Evolutionary conservation across 2,888 invertebrate species (phyloP).

Genomic region (Petrolisthes cinctipes): DNA sequence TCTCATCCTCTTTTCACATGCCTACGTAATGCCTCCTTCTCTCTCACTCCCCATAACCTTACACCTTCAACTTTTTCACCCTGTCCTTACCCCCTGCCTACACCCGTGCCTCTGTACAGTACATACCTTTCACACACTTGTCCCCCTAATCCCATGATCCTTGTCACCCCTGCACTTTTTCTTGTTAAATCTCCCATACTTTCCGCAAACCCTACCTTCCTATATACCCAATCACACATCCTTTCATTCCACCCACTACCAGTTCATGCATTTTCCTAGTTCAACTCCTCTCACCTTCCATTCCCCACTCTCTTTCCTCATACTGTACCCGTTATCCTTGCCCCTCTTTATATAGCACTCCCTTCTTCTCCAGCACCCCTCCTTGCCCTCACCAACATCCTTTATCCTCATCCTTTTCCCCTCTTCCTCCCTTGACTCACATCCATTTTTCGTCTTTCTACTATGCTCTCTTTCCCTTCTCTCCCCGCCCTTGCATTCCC

Average conservation of each 20-base stretch:
- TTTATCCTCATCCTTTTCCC: background rate
- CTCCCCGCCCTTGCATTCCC: background rate
- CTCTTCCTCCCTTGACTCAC: background rate
- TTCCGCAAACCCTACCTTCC: too few species aligned
- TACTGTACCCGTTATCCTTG: too few species aligned
- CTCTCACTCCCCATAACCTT: too few species aligned
- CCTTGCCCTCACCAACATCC: background rate
- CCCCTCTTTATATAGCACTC: background rate
- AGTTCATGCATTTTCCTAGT: background rate
- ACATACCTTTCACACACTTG: too few species aligned
- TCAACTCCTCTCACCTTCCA: background rate
- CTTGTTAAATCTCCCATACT: too few species aligned
- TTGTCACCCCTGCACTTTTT: too few species aligned
- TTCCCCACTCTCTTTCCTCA: background rate
- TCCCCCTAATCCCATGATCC: too few species aligned
- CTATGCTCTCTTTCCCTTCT: background rate
- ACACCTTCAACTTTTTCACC: conserved; percentile 1
- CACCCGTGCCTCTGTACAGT: too few species aligned
- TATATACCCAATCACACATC: background rate
- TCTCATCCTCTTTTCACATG: too few species aligned
- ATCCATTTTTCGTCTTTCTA: background rate
- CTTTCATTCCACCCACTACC: background rate
- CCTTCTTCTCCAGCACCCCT: background rate
- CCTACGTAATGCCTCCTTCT: too few species aligned
- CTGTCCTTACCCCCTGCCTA: background rate